A percentile compares a stretch with the other conserved stretches of the same genome.
Conservation (phyloP, 1,140 invertebrate genomes). For the Sweltsa coloradensis region DNA sequence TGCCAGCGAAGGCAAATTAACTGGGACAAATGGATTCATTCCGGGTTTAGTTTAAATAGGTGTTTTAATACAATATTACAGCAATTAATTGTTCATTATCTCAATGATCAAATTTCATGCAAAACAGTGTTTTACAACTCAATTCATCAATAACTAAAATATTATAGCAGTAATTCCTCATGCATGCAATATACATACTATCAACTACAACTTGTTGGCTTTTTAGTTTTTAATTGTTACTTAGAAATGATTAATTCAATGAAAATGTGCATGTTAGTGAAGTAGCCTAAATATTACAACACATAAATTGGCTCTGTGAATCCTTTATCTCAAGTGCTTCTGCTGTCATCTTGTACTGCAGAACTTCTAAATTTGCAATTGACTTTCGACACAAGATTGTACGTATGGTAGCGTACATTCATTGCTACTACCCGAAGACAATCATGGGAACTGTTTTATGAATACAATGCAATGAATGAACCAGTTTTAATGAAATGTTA, state of each 20-base stretch:
- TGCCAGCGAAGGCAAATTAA: too few relatives aligned
- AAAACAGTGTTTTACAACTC: too few relatives aligned
- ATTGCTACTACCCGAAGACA: slow-evolving; percentile 2
- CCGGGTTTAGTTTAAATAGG: too few relatives aligned
- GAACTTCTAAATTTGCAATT: slow-evolving; percentile 4
- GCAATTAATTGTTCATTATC: too few relatives aligned
- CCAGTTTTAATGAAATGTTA: background rate
- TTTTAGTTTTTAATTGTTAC: slow-evolving; percentile 1
- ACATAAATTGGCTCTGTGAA: background rate
- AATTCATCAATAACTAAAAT: too few relatives aligned
- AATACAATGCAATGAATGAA: background rate
- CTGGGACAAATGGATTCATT: too few relatives aligned
- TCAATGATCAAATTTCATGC: too few relatives aligned
- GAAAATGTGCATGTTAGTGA: background rate
- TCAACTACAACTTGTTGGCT: background rate
- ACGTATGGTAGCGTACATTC: too few relatives aligned
- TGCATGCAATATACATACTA: slow-evolving; percentile 2
- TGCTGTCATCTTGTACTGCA: slow-evolving; percentile 2
- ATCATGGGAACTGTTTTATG: slow-evolving; percentile 3
- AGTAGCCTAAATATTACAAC: slow-evolving; percentile 1
- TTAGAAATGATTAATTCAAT: background rate
- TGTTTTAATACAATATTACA: too few relatives aligned
- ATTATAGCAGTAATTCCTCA: too few relatives aligned
- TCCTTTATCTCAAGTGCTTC: background rate
- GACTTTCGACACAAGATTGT: background rate